phyloP scores from a whole-genome alignment of 2,797 vertebrate species.

The Galaxias olidus region DNA sequence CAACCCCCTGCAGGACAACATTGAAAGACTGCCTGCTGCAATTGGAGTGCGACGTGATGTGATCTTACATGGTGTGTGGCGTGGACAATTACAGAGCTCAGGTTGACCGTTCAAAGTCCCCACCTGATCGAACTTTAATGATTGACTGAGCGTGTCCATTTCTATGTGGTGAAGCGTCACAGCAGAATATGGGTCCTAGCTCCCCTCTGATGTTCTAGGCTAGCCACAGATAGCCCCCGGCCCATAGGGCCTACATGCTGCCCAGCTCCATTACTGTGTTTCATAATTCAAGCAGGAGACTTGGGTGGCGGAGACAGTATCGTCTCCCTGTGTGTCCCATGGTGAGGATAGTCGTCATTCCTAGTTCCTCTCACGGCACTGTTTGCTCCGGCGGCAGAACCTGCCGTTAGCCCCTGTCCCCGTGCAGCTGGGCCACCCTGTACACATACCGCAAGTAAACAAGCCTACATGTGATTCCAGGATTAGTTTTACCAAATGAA shows the following conservation, averaged over 20 bases:
- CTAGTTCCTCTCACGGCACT: slow-evolving; percentile 29
- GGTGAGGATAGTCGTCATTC: slow-evolving; percentile 17
- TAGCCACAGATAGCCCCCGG: slow-evolving; percentile 11
- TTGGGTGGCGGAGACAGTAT: slow-evolving; percentile 55
- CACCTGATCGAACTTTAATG: slow-evolving; percentile 13
- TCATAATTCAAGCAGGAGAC: slow-evolving; percentile 64
- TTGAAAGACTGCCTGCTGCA: no score
- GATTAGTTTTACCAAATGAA: background rate
- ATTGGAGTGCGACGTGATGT: no score
- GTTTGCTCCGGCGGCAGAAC: slow-evolving; percentile 29
- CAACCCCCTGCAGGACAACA: no score
- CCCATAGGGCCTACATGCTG: slow-evolving; percentile 20
- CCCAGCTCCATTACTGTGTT: slow-evolving; percentile 52
- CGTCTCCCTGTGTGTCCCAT: slow-evolving; percentile 30
- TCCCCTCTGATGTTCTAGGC: slow-evolving; percentile 10
- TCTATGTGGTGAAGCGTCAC: background rate
- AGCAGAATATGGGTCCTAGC: background rate
- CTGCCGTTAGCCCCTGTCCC: no score
- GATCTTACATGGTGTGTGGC: background rate
- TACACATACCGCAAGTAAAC: background rate
- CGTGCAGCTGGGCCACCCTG: background rate
- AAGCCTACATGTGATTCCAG: background rate
- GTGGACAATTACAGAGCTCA: background rate
- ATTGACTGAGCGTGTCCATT: background rate
- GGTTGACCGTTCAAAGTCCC: slow-evolving; percentile 8